Conservation (phyloP, 2,797 vertebrate species). For the Scolopax bukidnonensis region DNA sequence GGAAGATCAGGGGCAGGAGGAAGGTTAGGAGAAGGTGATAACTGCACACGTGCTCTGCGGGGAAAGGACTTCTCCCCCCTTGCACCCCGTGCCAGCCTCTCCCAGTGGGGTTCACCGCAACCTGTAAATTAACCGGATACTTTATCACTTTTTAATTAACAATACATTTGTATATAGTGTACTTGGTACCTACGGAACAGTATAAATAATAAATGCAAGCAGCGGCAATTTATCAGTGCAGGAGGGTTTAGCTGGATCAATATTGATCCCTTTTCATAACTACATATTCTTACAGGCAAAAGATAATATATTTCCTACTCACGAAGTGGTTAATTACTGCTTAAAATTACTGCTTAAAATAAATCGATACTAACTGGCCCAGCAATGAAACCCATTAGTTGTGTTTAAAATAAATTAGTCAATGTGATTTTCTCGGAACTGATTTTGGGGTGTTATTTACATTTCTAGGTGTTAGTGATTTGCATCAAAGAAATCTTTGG, state of each 20-base stretch:
- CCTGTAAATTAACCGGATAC: not conserved
- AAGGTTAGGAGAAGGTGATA: not conserved
- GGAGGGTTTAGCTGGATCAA: not conserved
- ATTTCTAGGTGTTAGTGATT: conserved; percentile 27
- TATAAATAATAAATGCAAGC: conserved; percentile 51
- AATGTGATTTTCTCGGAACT: not conserved
- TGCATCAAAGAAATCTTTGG: conserved; percentile 1
- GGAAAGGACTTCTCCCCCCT: not conserved
- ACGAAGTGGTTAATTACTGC: conserved; percentile 27
- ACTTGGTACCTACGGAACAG: not conserved
- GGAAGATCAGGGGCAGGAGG: not conserved
- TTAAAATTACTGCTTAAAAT: conserved; percentile 36
- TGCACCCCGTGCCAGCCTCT: not conserved
- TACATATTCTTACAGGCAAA: conserved; percentile 11
- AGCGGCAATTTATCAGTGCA: not conserved
- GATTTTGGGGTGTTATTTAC: conserved; percentile 1
- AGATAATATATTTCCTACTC: conserved; percentile 10
- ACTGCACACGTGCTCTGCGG: not conserved
- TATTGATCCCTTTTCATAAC: conserved; percentile 31
- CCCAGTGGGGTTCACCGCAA: not conserved
- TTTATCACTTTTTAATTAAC: conserved; percentile 51
- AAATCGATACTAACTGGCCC: conserved; percentile 9
- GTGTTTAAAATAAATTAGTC: conserved; percentile 13
- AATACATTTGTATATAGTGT: not conserved
- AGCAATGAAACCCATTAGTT: not conserved